Evolutionary conservation across 2,888 invertebrate genomes (phyloP).

Genomic region (Ophioninae sp.): DNA sequence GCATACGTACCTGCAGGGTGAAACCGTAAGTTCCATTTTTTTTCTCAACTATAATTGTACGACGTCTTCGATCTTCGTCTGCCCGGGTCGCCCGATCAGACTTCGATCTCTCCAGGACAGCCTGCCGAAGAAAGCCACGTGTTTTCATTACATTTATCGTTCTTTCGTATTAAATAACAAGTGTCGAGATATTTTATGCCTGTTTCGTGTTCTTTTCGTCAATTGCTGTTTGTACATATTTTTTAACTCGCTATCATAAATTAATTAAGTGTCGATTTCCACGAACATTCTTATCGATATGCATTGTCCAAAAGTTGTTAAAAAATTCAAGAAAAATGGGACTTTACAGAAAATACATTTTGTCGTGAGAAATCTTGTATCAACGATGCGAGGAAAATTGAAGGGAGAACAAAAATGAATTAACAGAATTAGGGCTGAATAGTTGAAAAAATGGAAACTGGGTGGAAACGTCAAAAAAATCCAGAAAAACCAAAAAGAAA

Average conservation of each 20-base stretch:
- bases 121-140: slow-evolving; percentile 76
- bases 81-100: slow-evolving; percentile 88
- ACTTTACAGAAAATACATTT: neutral
- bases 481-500: neutral
- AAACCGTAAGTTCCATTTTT: slow-evolving; percentile 96
- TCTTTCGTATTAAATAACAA: neutral
- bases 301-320: neutral
- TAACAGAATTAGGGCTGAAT: neutral
- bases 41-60: slow-evolving; percentile 96
- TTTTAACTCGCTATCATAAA: neutral
- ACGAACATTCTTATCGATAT: neutral
- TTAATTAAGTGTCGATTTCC: neutral
- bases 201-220: neutral
- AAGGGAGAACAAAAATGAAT: neutral
- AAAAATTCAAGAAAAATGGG: neutral
- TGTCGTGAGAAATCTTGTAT: neutral
- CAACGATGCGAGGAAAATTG: neutral
- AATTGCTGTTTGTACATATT: neutral
- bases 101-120: slow-evolving; percentile 87
- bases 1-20: slow-evolving; percentile 87
- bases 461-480: neutral
- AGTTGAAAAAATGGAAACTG: neutral
- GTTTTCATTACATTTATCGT: neutral
- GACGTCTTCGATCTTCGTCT: slow-evolving; percentile 92
- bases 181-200: neutral